Conservation (phyloP, 2,797 vertebrate genomes). For the Danio tinwini region DNA sequence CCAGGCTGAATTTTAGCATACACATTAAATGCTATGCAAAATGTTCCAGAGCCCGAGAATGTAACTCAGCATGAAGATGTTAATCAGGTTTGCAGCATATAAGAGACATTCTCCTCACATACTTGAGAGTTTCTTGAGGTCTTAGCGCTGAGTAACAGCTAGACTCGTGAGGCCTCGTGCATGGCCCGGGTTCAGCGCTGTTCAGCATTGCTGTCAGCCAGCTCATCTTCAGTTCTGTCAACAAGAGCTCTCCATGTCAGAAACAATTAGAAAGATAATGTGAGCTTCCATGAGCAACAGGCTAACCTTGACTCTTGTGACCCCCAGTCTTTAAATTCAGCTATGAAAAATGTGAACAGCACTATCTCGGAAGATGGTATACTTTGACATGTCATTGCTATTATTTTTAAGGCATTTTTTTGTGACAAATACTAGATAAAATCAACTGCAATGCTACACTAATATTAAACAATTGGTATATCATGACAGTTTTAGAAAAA, state of each 20-base stretch:
- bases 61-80: neutral
- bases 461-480: too few relatives aligned
- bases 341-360: neutral
- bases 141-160: slow-evolving; percentile 11
- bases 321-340: slow-evolving; percentile 9
- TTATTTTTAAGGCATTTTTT: neutral
- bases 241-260: neutral
- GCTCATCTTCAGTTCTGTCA: slow-evolving; percentile 28
- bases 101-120: slow-evolving; percentile 21
- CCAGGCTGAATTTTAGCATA: neutral
- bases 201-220: slow-evolving; percentile 7
- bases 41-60: neutral
- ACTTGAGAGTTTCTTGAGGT: slow-evolving; percentile 18
- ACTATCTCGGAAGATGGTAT: neutral
- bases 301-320: slow-evolving; percentile 34
- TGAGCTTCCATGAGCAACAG: slow-evolving; percentile 25
- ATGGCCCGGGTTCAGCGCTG: slow-evolving; percentile 10
- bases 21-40: neutral
- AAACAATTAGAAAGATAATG: slow-evolving; percentile 46
- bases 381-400: neutral
- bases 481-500: too few relatives aligned
- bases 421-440: neutral
- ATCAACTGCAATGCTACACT: too few relatives aligned
- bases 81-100: neutral
- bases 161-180: slow-evolving; percentile 8